phyloP scores from a whole-genome alignment of 2,888 invertebrate species.

The Margaritifera margaritifera region DNA sequence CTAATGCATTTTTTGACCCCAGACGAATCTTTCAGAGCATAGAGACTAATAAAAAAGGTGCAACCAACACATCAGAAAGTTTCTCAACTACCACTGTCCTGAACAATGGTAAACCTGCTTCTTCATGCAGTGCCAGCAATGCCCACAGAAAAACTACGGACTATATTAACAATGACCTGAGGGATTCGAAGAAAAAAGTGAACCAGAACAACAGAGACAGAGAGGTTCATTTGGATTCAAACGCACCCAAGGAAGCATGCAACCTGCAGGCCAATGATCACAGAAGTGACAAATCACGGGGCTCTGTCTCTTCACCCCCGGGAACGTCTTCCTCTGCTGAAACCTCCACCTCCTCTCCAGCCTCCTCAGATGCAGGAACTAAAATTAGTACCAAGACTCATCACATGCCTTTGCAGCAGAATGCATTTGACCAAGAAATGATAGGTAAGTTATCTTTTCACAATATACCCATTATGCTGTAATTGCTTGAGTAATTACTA shows the following conservation, averaged over 20 bases:
- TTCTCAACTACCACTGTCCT: constrained; percentile 44
- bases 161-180: constrained; percentile 69
- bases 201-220: constrained; percentile 38
- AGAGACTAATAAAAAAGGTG: constrained; percentile 41
- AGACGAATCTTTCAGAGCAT: constrained; percentile 60
- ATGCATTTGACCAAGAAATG: constrained; percentile 56
- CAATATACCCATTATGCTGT: background rate
- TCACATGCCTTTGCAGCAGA: constrained; percentile 41
- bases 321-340: constrained; percentile 12
- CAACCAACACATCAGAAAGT: constrained; percentile 9
- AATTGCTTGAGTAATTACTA: no score
- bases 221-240: constrained; percentile 4
- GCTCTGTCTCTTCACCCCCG: constrained; percentile 1
- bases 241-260: constrained; percentile 3
- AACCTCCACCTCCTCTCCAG: constrained; percentile 12
- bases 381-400: constrained; percentile 24
- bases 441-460: constrained; percentile 44
- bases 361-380: constrained; percentile 14
- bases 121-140: constrained; percentile 41
- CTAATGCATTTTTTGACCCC: constrained; percentile 61
- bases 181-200: constrained; percentile 51
- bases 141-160: constrained; percentile 58
- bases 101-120: constrained; percentile 65
- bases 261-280: constrained; percentile 10
- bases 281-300: background rate